phyloP scores from a whole-genome alignment of 2,888 invertebrate species.

The Ennomos quercinarius region DNA sequence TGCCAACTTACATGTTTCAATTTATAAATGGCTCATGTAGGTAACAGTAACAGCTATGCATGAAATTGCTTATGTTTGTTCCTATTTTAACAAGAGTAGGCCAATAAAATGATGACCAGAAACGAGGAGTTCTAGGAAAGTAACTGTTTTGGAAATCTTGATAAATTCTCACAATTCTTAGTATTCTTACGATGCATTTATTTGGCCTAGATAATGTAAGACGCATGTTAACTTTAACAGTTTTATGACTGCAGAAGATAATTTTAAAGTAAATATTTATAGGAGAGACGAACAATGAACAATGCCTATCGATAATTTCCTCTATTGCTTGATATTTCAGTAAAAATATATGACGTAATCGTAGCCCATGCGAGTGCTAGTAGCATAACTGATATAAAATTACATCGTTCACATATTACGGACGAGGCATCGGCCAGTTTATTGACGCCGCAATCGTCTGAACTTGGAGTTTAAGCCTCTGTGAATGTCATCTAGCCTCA shows the following conservation, averaged over 20 bases:
- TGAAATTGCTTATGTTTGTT: constrained; percentile 14
- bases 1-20: constrained; percentile 8
- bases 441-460: constrained; percentile 76
- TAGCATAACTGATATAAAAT: constrained; percentile 61
- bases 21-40: constrained; percentile 10
- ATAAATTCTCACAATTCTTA: constrained; percentile 23
- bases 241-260: constrained; percentile 36
- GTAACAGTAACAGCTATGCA: background rate
- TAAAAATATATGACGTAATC: constrained; percentile 46
- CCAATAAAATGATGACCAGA: constrained; percentile 33
- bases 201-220: constrained; percentile 40
- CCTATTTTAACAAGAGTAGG: constrained; percentile 27
- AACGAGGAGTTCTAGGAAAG: constrained; percentile 24
- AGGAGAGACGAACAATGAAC: constrained; percentile 40
- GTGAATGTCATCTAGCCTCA: constrained; percentile 83
- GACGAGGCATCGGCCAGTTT: constrained; percentile 66
- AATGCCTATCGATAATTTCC: constrained; percentile 50
- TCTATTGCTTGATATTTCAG: constrained; percentile 44
- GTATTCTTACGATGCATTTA: constrained; percentile 36
- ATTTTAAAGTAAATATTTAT: constrained; percentile 42
- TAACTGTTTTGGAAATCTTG: constrained; percentile 33
- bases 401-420: constrained; percentile 62
- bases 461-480: constrained; percentile 78
- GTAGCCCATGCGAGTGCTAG: constrained; percentile 22
- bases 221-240: constrained; percentile 29